A percentile compares a stretch with the other conserved stretches of the same genome.
phyloP scores from a whole-genome alignment of 2,797 vertebrate species.

The Adrianichthys oophorus region DNA sequence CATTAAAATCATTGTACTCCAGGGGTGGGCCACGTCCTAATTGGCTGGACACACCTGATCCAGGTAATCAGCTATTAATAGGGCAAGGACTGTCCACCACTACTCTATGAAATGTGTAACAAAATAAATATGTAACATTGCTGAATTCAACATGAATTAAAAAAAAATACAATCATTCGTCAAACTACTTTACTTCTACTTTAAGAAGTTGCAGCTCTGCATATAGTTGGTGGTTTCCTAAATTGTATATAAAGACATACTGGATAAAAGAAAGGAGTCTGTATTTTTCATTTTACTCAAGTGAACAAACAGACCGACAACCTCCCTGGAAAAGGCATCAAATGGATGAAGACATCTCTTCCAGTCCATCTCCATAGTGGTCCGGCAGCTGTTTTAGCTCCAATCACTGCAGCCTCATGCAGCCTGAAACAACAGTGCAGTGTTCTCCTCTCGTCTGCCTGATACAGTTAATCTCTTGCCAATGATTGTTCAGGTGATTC shows the following conservation, averaged over 20 bases:
- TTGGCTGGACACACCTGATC: no score
- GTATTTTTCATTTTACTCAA: not conserved
- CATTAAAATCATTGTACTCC: no score
- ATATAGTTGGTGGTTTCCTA: no score
- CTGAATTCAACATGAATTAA: no score
- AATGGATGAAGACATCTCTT: conserved; percentile 32
- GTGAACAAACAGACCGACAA: conserved; percentile 13
- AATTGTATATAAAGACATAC: not conserved
- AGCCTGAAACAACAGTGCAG: conserved; percentile 60
- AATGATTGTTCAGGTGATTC: conserved; percentile 14
- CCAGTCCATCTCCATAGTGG: conserved; percentile 38
- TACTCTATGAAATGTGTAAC: no score
- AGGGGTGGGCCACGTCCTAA: no score
- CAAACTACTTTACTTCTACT: no score
- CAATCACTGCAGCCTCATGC: conserved; percentile 56
- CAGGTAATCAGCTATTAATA: no score
- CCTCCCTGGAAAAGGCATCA: conserved; percentile 8
- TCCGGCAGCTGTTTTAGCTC: conserved; percentile 59
- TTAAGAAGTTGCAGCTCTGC: no score
- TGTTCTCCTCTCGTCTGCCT: conserved; percentile 44
- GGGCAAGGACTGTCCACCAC: no score
- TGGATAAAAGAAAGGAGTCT: not conserved
- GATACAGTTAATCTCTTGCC: conserved; percentile 27
- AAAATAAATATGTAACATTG: no score
- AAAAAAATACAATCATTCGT: no score